Conservation (phyloP, 2,888 invertebrate genomes). For the Ormyrus labotus region DNA sequence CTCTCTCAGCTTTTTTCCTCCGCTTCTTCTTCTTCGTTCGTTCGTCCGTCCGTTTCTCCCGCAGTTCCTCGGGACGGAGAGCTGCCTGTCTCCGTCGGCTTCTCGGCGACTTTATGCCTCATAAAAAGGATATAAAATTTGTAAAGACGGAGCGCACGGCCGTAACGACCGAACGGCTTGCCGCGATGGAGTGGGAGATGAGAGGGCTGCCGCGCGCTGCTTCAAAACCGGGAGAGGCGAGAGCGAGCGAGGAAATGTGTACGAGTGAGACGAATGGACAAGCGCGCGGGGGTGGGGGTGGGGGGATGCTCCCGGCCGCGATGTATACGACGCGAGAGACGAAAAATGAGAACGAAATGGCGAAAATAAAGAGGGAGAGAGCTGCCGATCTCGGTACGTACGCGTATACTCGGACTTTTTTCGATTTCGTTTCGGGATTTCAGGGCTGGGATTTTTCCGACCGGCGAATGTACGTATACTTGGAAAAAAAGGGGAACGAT, state of each 20-base stretch:
- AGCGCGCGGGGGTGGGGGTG: constrained; percentile 33
- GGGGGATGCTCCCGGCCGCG: constrained; percentile 5
- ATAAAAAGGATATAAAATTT: constrained; percentile 76
- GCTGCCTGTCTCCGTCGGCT: constrained; percentile 64
- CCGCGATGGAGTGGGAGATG: constrained; percentile 67
- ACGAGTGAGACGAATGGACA: constrained; percentile 47
- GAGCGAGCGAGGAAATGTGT: constrained; percentile 27
- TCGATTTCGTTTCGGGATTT: constrained; percentile 10
- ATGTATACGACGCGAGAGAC: too few species aligned
- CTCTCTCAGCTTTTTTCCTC: constrained; percentile 1
- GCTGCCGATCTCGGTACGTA: too few species aligned
- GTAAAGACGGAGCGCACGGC: constrained; percentile 69
- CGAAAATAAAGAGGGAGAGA: constrained; percentile 41
- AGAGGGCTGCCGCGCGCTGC: constrained; percentile 51
- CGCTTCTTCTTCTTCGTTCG: constrained; percentile 37
- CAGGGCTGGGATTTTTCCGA: too few species aligned
- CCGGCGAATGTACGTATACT: too few species aligned
- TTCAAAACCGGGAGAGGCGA: constrained; percentile 27
- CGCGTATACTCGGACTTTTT: background rate
- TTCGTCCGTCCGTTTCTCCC: constrained; percentile 40
- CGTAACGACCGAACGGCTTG: constrained; percentile 72
- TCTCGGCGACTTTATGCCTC: constrained; percentile 75
- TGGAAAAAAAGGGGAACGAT: too few species aligned
- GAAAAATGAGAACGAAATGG: constrained; percentile 17
- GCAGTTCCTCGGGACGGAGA: background rate